Evolutionary conservation across 2,113 vertebrate genomes (phyloP).

Genomic region (Hypomesus transpacificus): DNA sequence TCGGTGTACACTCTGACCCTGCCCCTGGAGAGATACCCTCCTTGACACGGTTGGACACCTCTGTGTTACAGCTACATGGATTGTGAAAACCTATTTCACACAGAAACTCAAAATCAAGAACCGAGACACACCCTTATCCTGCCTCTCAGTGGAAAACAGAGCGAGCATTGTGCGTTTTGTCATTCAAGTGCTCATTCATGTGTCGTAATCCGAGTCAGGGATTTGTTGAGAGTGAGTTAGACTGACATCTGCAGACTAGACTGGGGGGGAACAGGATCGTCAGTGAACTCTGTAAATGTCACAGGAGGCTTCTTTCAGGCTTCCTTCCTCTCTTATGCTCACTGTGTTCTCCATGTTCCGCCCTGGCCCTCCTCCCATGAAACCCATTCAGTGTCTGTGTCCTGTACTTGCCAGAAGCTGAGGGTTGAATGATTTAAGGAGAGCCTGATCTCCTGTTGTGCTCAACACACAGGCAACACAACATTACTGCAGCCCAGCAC

Average conservation of each 20-base stretch:
- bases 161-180: neutral
- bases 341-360: conserved; percentile 28
- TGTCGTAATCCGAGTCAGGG: neutral
- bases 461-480: conserved; percentile 40
- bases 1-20: no score
- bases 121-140: neutral
- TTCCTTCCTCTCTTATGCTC: neutral
- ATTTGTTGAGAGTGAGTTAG: no score
- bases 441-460: conserved; percentile 51
- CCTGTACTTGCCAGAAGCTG: conserved; percentile 49
- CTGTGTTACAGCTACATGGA: no score
- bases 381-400: conserved; percentile 8
- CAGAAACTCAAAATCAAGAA: neutral
- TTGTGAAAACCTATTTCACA: no score
- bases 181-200: neutral
- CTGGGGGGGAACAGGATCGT: no score
- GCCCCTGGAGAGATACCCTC: no score
- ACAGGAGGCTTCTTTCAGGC: conserved; percentile 9
- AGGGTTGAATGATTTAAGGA: conserved; percentile 38
- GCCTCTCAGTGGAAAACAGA: neutral
- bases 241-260: no score
- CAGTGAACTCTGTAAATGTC: no score
- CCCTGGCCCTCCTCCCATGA: conserved; percentile 16
- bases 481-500: no score
- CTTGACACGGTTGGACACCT: no score